Percentiles rank a stretch among this genome's conserved stretches.
Evolutionary conservation across 2,113 vertebrate genomes (phyloP).

Genomic region (Origma solitaria): DNA sequence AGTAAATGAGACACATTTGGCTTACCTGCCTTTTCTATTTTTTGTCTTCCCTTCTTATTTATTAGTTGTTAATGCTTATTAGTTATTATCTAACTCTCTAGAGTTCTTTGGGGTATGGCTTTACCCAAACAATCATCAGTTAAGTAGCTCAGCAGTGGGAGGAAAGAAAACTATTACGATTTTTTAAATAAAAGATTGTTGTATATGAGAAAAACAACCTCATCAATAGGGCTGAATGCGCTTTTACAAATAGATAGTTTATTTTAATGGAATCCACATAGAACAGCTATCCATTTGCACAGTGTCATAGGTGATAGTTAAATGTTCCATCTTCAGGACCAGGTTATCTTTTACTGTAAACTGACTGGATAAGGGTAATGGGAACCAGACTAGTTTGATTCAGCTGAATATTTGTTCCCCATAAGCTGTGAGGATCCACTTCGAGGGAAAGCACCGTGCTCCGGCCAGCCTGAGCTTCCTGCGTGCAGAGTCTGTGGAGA

Average conservation of each 20-base stretch:
- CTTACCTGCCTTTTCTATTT: neutral
- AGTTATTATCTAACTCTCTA: neutral
- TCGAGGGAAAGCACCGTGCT: neutral
- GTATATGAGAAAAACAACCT: neutral
- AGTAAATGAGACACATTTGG: neutral
- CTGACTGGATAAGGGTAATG: neutral
- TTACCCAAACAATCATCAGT: neutral
- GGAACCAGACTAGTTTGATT: neutral
- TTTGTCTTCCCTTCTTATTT: neutral
- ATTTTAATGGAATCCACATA: neutral
- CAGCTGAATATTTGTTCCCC: neutral
- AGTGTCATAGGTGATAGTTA: accelerated
- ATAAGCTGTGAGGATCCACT: neutral
- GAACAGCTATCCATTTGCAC: neutral
- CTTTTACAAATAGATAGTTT: neutral
- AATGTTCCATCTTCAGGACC: neutral
- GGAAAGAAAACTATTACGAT: accelerated
- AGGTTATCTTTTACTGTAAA: neutral
- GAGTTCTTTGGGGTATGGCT: neutral
- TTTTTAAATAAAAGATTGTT: neutral
- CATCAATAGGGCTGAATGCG: neutral
- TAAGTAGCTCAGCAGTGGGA: neutral
- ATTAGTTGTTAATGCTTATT: neutral
- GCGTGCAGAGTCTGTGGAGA: accelerated
- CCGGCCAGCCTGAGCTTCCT: neutral